Percentiles rank a stretch among this genome's conserved stretches.
Conservation (phyloP, 2,797 vertebrate species). For the Vespertilio murinus region DNA sequence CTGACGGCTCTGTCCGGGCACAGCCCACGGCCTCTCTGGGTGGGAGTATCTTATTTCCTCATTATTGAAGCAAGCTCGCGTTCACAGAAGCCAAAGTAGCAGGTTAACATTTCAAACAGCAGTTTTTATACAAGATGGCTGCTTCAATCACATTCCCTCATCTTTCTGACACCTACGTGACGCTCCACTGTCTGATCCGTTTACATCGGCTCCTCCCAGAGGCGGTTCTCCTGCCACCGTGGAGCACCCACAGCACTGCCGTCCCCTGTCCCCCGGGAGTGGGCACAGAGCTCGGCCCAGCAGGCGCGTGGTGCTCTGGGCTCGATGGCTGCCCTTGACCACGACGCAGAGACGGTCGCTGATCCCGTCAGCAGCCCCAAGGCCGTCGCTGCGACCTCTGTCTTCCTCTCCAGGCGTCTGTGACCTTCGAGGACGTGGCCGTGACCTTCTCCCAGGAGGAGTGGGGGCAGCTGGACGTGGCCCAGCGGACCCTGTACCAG, state of each 20-base stretch:
- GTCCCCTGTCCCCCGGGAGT: not conserved
- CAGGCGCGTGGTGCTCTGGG: not conserved
- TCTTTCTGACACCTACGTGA: fast-evolving
- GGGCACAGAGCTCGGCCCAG: not conserved
- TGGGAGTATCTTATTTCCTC: too few relatives aligned
- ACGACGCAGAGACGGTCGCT: not conserved
- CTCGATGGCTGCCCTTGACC: not conserved
- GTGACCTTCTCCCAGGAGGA: constrained; percentile 56
- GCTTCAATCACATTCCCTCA: too few relatives aligned
- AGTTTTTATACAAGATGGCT: too few relatives aligned
- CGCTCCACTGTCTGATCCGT: not conserved
- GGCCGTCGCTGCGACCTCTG: fast-evolving
- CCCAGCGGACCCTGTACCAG: constrained; percentile 45
- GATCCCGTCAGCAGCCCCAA: not conserved
- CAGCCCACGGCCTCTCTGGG: too few relatives aligned
- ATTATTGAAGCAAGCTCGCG: too few relatives aligned
- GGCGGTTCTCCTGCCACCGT: not conserved
- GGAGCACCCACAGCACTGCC: not conserved
- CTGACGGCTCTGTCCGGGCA: too few relatives aligned
- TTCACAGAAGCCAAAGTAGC: too few relatives aligned
- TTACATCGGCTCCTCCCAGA: too few relatives aligned
- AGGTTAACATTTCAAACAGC: too few relatives aligned
- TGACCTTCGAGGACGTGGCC: constrained; percentile 49
- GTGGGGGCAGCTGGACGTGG: constrained; percentile 30
- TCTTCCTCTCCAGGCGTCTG: constrained; percentile 16